Percentiles rank a stretch among this genome's conserved stretches.
phyloP scores from a whole-genome alignment of 2,888 invertebrate species.

The Acrobasis repandana region DNA sequence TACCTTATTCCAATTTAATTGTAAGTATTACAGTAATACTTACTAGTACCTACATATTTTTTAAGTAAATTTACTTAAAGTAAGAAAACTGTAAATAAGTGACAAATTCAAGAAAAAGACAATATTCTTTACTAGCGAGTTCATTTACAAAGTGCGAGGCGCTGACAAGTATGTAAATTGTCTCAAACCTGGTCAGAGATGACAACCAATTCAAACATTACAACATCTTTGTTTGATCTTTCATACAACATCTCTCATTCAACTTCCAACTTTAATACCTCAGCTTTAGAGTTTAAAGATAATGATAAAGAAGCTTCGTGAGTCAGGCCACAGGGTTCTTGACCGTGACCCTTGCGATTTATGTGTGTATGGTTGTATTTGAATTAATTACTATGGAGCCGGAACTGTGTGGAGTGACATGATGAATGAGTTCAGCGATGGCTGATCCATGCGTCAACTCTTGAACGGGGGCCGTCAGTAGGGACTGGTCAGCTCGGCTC shows the following conservation, averaged over 20 bases:
- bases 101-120: too few relatives aligned
- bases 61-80: too few relatives aligned
- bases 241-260: neutral
- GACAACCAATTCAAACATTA: conserved; percentile 11
- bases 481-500: too few relatives aligned
- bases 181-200: conserved; percentile 1
- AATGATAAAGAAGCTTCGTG: neutral
- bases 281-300: neutral
- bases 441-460: too few relatives aligned
- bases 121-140: too few relatives aligned
- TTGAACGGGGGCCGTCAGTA: neutral
- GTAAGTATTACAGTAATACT: too few relatives aligned
- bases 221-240: conserved; percentile 15
- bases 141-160: neutral
- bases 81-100: too few relatives aligned
- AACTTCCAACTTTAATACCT: neutral
- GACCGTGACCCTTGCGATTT: conserved; percentile 16
- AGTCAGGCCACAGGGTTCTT: conserved; percentile 6
- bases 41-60: too few relatives aligned
- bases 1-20: too few relatives aligned
- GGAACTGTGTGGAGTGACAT: conserved; percentile 3
- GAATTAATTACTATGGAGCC: conserved; percentile 5
- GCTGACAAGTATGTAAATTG: neutral
- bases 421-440: too few relatives aligned
- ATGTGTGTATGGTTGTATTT: conserved; percentile 1